Base-by-base conservation (phyloP, 35 echinoderm and acorn worm genomes). In the Patiria miniata region DNA sequence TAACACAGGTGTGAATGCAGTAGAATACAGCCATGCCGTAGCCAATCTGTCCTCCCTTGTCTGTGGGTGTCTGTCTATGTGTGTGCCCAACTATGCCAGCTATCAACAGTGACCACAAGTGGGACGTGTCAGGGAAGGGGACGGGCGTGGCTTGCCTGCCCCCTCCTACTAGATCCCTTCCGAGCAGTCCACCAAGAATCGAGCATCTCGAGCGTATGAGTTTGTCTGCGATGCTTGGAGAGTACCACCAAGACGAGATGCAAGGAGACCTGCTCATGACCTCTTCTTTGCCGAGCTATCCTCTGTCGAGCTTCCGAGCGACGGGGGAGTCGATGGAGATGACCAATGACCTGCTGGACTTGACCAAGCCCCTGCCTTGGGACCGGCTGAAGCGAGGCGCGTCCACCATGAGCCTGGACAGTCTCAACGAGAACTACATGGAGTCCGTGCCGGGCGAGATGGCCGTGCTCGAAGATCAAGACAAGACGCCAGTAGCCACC, bases 351-450 rank as follows among this genome's bases (percentile, higher is more conserved):
- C 53, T 84, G 8, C 38, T 84, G 36, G 82, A 84, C 22, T 30
- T 84, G 82, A 84, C 52, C 26, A 84, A 84, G 54, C 82, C 82
- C 51, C 34, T 84, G 28, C 51, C 82, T 9, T 84, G 82, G 82
- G 82, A 84, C 34, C 8, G 28, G 33, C 57, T 84, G 21, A 84
- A 84, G n/a, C 53, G 57, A 16, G 82, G 82, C 6, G 52, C 81
- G 44, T 90, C 60, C 52, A 84, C 88, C 0, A 90, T 90, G 53
- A 90, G 88, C 81, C 22, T 90, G 39, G 88, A 90, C 29, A 90
- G 88, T 39, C 68, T 90, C 23, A 90, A 90, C 54, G 88, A 90
- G 37, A 90, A 90, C 81, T 69, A 90, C 77, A 82, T 90, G 39
- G 88, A 90, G 60, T 84, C 81, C 32, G 34, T 51, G 21, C 39